Evolutionary conservation across 92 coral and sea anemone species (phyloP).

Genomic region (Desmophyllum pertusum): DNA sequence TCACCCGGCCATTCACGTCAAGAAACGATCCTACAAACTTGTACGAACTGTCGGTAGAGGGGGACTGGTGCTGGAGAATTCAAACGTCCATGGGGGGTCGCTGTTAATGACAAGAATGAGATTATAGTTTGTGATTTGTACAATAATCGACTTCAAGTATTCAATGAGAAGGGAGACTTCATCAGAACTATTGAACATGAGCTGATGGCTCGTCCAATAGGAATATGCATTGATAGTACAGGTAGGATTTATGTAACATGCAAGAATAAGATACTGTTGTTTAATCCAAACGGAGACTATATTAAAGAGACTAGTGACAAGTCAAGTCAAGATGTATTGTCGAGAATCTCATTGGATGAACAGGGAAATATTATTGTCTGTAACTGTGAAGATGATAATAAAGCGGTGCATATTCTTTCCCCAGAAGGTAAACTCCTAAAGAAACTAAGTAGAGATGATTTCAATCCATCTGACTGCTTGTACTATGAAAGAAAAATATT

Average conservation of each 20-base stretch:
- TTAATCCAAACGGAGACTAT: neutral
- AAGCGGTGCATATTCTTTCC: neutral
- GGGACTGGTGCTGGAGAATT: neutral
- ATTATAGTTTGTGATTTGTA: conserved; percentile 48
- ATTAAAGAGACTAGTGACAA: neutral
- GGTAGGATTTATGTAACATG: neutral
- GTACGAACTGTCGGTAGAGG: neutral
- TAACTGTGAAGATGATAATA: neutral
- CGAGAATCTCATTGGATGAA: neutral
- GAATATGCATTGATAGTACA: neutral
- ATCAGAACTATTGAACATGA: conserved; percentile 44
- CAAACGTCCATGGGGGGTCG: conserved; percentile 49
- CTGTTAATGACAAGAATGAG: conserved; percentile 41
- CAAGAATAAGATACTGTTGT: conserved; percentile 3
- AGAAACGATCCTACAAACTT: no score
- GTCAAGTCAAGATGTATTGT: neutral
- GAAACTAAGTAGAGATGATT: conserved; percentile 1
- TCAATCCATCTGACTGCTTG: conserved; percentile 46
- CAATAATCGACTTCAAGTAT: conserved; percentile 58
- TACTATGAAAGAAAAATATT: conserved; percentile 37
- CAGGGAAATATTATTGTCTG: conserved; percentile 21
- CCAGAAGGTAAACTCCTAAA: neutral
- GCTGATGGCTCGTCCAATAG: neutral
- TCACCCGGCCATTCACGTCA: no score
- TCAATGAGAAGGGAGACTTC: conserved; percentile 38